Conservation (phyloP, 2,888 invertebrate genomes). For the Gibbula magus region DNA sequence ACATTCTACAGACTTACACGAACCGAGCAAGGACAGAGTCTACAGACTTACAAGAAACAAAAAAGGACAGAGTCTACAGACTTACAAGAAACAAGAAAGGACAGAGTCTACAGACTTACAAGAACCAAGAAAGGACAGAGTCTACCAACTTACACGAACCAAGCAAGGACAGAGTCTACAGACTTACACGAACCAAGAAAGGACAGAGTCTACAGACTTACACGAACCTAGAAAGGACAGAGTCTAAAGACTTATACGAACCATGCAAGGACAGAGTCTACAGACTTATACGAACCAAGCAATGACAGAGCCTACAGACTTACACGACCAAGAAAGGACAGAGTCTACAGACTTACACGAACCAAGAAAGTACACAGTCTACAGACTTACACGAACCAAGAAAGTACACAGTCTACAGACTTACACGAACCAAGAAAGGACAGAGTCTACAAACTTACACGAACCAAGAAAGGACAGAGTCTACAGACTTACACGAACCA, state of each 20-base stretch:
- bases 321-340: too few species aligned
- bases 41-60: not conserved
- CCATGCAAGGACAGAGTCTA: not conserved
- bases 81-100: not conserved
- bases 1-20: not conserved
- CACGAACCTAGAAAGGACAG: not conserved
- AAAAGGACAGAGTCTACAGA: not conserved
- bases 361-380: too few species aligned
- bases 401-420: too few species aligned
- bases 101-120: not conserved
- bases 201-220: not conserved
- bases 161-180: not conserved
- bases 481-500: too few species aligned
- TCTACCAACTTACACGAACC: not conserved
- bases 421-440: too few species aligned
- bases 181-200: not conserved
- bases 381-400: too few species aligned
- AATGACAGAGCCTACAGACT: not conserved
- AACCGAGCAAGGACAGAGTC: not conserved
- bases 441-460: too few species aligned
- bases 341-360: too few species aligned
- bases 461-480: too few species aligned
- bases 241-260: not conserved
- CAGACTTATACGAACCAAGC: not conserved
- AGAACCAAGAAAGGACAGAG: not conserved